Conservation (phyloP, 1,140 invertebrate genomes). For the Drosophila mayri region DNA sequence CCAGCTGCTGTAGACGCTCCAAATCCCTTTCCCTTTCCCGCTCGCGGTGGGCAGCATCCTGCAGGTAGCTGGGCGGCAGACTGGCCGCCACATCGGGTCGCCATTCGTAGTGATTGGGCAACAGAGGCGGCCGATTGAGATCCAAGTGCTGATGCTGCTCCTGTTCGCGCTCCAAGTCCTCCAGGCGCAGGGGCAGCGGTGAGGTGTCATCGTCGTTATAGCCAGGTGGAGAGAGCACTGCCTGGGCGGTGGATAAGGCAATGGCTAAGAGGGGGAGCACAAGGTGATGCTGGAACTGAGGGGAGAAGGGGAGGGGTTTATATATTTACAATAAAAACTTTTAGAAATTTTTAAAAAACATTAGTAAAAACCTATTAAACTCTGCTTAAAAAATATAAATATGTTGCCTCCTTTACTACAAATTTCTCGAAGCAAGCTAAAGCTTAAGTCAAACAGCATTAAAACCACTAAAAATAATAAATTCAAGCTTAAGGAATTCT, state of each 20-base stretch:
- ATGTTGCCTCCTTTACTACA: neutral
- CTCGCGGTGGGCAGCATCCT: slow-evolving; percentile 59
- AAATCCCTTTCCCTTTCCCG: slow-evolving; percentile 27
- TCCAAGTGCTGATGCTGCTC: slow-evolving; percentile 38
- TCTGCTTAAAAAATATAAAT: neutral
- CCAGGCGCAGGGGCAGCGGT: slow-evolving; percentile 48
- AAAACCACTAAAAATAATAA: neutral
- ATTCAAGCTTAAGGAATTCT: neutral
- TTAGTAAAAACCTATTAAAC: neutral
- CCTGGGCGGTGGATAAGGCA: slow-evolving; percentile 14
- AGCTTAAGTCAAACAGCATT: too few relatives aligned
- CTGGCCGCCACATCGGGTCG: slow-evolving; percentile 63
- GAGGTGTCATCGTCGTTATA: slow-evolving; percentile 63
- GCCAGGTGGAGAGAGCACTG: slow-evolving; percentile 32
- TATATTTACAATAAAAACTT: too few relatives aligned
- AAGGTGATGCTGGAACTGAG: slow-evolving; percentile 13
- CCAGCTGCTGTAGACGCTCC: slow-evolving; percentile 33
- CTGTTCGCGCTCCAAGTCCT: slow-evolving; percentile 69
- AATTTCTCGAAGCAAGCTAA: neutral
- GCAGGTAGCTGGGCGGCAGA: slow-evolving; percentile 64
- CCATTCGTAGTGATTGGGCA: slow-evolving; percentile 71
- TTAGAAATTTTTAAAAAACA: too few relatives aligned
- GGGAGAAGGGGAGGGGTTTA: too few relatives aligned
- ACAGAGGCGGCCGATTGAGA: slow-evolving; percentile 56
- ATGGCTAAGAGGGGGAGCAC: slow-evolving; percentile 40